phyloP scores from a whole-genome alignment of 2,888 invertebrate genomes.

The Teleiodes luculella region DNA sequence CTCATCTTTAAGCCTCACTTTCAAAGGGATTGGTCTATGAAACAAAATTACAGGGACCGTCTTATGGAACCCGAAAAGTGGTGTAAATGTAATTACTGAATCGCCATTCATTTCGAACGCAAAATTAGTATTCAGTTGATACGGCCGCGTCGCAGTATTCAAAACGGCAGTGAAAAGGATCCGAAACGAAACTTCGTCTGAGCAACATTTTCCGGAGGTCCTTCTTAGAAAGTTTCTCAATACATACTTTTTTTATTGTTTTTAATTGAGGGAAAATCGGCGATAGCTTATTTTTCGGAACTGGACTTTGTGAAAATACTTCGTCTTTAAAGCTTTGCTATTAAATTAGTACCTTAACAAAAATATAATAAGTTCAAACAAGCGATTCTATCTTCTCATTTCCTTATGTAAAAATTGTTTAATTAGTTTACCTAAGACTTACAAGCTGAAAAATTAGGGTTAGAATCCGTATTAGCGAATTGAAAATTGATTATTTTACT shows the following conservation, averaged over 20 bases:
- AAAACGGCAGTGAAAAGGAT: conserved; percentile 50
- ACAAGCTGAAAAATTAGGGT: no score
- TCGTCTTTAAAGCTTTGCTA: no score
- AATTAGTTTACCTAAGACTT: no score
- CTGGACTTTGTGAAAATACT: conserved; percentile 15
- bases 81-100: conserved; percentile 17
- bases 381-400: no score
- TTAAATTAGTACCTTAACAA: no score
- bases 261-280: conserved; percentile 43
- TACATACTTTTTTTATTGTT: conserved; percentile 43
- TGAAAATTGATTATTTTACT: no score
- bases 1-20: neutral
- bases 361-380: no score
- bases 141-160: conserved; percentile 53
- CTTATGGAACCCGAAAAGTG: conserved; percentile 2
- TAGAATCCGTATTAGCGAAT: no score
- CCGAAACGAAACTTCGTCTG: conserved; percentile 41
- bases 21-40: neutral
- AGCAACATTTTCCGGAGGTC: conserved; percentile 52
- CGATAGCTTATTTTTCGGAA: conserved; percentile 15
- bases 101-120: conserved; percentile 13
- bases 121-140: conserved; percentile 54
- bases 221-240: conserved; percentile 42
- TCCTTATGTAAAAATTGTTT: no score
- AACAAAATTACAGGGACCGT: neutral